A percentile compares a stretch with the other conserved stretches of the same genome.
phyloP scores from a whole-genome alignment of 2,888 invertebrate genomes.

The Cistogaster globosa region DNA sequence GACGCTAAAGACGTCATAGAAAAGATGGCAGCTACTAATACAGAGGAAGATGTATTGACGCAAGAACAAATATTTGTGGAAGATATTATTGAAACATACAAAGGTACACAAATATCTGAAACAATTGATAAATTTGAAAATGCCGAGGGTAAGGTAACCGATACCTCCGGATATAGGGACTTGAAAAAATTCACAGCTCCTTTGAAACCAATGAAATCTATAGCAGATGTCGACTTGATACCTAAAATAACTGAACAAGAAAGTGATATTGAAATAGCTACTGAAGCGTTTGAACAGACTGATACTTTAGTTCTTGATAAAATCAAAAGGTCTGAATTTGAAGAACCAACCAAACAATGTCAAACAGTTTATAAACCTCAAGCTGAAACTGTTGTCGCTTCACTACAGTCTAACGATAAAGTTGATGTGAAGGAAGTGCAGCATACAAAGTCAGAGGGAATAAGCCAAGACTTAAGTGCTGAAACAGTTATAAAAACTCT shows the following conservation, averaged over 20 bases:
- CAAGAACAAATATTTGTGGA: no score
- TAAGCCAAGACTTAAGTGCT: not conserved
- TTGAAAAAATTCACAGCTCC: slow-evolving; percentile 2
- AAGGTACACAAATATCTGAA: not conserved
- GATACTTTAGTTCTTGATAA: not conserved
- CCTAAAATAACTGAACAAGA: not conserved
- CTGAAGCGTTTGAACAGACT: slow-evolving; percentile 36
- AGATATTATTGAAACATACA: not conserved
- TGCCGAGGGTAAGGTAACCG: not conserved
- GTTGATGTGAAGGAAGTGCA: no score
- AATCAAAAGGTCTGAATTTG: not conserved
- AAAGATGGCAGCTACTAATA: not conserved
- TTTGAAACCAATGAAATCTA: slow-evolving; percentile 24
- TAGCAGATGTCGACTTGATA: no score
- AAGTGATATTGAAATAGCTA: slow-evolving; percentile 37
- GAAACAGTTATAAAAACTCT: not conserved
- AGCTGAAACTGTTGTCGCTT: not conserved
- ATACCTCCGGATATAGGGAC: not conserved
- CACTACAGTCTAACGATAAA: not conserved
- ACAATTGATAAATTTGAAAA: no score
- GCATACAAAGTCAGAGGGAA: no score
- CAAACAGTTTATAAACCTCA: not conserved
- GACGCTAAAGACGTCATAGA: slow-evolving; percentile 43
- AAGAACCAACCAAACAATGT: not conserved
- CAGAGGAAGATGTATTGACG: not conserved